Conservation (phyloP, 1,140 invertebrate genomes). For the Euborellia annulipes region DNA sequence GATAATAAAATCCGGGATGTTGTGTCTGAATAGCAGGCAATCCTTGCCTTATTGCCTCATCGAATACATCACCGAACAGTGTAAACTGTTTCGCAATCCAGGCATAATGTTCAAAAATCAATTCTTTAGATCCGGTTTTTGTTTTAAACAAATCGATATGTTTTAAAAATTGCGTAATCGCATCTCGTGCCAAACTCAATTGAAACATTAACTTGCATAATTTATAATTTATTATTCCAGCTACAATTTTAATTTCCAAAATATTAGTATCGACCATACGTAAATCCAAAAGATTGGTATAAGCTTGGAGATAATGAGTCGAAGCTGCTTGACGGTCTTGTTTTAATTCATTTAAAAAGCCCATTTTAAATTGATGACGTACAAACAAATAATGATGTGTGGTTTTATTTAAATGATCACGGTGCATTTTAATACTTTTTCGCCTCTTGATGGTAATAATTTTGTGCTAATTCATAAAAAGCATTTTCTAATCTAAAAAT, state of each 20-base stretch:
- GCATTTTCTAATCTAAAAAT: conserved; percentile 67
- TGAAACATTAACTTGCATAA: conserved; percentile 79
- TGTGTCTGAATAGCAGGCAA: conserved; percentile 83
- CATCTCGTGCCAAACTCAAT: conserved; percentile 76
- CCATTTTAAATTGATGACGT: conserved; percentile 93
- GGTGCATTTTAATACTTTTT: conserved; percentile 71
- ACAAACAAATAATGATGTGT: conserved; percentile 86
- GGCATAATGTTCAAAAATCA: conserved; percentile 87
- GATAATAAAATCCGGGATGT: conserved; percentile 93
- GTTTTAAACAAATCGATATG: conserved; percentile 80
- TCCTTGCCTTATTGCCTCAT: conserved; percentile 80
- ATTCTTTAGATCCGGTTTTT: conserved; percentile 56
- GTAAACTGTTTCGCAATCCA: conserved; percentile 89
- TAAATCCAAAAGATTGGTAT: conserved; percentile 74
- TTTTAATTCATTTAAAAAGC: conserved; percentile 86
- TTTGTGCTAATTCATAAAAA: conserved; percentile 82
- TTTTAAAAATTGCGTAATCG: conserved; percentile 81
- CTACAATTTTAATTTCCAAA: conserved; percentile 86
- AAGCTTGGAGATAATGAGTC: conserved; percentile 86
- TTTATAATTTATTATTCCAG: conserved; percentile 91
- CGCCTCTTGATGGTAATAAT: conserved; percentile 82
- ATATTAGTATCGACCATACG: conserved; percentile 78
- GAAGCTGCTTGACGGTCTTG: conserved; percentile 71
- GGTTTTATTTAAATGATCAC: conserved; percentile 82
- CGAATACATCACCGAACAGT: conserved; percentile 87